Conservation (phyloP, 1,140 invertebrate species). For the fruit fly (Drosophila melanogaster) region DNA sequence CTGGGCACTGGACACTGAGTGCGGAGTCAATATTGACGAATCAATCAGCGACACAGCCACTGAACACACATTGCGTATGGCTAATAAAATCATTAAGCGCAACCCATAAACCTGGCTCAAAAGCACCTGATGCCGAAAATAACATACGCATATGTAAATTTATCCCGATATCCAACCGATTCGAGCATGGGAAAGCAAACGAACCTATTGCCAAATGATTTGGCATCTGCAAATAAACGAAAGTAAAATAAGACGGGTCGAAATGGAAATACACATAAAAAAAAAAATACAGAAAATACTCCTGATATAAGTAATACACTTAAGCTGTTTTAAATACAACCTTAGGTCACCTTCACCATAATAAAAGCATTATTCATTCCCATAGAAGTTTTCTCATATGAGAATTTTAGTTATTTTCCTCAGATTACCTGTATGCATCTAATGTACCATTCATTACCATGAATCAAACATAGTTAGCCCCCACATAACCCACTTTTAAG, state of each 20-base stretch:
- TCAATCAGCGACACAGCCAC: constrained; percentile 64
- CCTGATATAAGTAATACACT: too few species aligned
- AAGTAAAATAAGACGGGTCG: constrained; percentile 10
- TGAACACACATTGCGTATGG: constrained; percentile 70
- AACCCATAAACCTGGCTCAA: constrained; percentile 60
- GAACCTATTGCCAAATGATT: constrained; percentile 66
- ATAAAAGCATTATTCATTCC: too few species aligned
- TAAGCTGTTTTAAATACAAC: too few species aligned
- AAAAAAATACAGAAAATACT: constrained; percentile 8
- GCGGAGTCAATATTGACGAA: constrained; percentile 73
- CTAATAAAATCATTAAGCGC: constrained; percentile 79
- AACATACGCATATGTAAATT: not conserved
- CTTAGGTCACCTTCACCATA: too few species aligned
- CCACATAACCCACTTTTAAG: not conserved
- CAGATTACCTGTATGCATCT: too few species aligned
- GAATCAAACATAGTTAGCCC: not conserved
- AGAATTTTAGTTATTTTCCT: too few species aligned
- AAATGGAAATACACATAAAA: constrained; percentile 13
- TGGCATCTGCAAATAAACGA: constrained; percentile 52
- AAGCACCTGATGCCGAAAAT: constrained; percentile 32
- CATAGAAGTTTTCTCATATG: too few species aligned
- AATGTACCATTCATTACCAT: not conserved
- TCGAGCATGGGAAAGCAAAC: constrained; percentile 47
- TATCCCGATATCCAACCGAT: constrained; percentile 20
- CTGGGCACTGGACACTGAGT: constrained; percentile 55